phyloP scores from a whole-genome alignment of 2,888 invertebrate species.

The Argyresthia albistria region DNA sequence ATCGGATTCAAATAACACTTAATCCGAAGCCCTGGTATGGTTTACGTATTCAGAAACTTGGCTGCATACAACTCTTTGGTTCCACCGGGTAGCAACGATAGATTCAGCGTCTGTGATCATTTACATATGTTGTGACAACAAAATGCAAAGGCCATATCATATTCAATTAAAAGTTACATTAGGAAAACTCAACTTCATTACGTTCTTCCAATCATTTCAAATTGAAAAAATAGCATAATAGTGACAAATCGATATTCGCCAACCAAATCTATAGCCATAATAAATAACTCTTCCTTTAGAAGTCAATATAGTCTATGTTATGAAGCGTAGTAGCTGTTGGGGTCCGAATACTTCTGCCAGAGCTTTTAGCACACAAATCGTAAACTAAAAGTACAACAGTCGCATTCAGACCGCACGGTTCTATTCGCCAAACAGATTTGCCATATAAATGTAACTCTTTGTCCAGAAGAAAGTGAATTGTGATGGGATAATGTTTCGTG shows the following conservation, averaged over 20 bases:
- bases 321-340: no score
- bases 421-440: constrained; percentile 6
- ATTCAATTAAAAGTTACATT: constrained; percentile 52
- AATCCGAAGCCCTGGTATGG: no score
- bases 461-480: neutral
- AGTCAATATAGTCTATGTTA: no score
- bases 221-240: neutral
- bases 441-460: constrained; percentile 8
- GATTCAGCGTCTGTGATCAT: constrained; percentile 61
- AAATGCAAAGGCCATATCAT: constrained; percentile 65
- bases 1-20: no score
- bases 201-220: constrained; percentile 13
- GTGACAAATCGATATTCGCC: neutral
- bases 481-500: constrained; percentile 1
- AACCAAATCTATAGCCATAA: neutral
- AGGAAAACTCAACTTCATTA: constrained; percentile 27
- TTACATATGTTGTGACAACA: constrained; percentile 52
- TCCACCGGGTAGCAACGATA: constrained; percentile 23
- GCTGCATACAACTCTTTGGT: no score
- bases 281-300: neutral
- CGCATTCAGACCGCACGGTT: no score
- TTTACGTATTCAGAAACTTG: no score
- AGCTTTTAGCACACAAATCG: no score
- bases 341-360: no score
- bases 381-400: no score